Base-by-base conservation (phyloP, 53 echinoderm and acorn worm species). In the Holothuria scabra region DNA sequence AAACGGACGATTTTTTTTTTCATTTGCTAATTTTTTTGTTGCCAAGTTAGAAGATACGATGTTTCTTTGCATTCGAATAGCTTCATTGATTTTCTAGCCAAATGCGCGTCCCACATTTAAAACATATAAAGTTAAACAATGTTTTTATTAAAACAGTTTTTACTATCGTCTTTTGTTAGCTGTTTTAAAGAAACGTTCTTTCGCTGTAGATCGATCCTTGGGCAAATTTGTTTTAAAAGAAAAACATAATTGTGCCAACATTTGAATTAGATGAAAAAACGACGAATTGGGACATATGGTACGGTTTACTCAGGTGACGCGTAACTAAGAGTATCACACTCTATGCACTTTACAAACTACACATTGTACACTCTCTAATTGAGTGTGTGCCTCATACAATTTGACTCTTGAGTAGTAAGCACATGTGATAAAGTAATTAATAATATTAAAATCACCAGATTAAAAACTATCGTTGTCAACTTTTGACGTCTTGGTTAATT, bases 221-320 rank as follows among this genome's bases (percentile, higher is more conserved):
- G 44, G 72, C 48, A 72, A 72, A 72, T 72, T 72, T 72, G 46
- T 72, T 46, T 72, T 72, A 26, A 21, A 49, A 46, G 72, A 46
- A 46, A 72, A 72, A 72, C 72, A 72, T 72, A 72, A 44, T 72
- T 72, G 72, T 44, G 44, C 72, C 72, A 72, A 72, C 72, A 72
- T 72, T 72, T 72, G 72, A 46, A 72, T 72, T 35, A 49, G 72
- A 44, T 72, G 46, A 44, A 52, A 52, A 52, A 52, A 52, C 52
- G 72, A 32, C 18, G 46, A 72, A 46, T 14, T 6, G 26, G 21
- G 25, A 72, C 72, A 72, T 72, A 72, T 72, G 72, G 72, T 16
- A 20, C 1, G 48, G 72, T 72, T 72, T 72, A 24, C 72, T 72
- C 72, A 72, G 72, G 72, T 72, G 72, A 72, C 72, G 18, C n/a